phyloP scores from a whole-genome alignment of 2,888 invertebrate genomes.

The Litoditis marina region DNA sequence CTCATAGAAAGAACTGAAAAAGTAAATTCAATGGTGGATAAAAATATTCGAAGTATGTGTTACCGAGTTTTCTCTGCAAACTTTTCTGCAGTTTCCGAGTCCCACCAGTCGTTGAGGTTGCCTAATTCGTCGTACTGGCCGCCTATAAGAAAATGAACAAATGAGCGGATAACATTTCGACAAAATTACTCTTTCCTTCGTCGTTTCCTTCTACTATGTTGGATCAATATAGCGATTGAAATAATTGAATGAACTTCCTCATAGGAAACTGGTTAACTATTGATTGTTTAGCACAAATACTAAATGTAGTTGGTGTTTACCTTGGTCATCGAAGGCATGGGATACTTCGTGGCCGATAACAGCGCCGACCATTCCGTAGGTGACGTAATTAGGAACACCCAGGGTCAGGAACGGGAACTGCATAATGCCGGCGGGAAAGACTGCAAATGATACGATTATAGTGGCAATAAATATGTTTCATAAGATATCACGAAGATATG shows the following conservation, averaged over 20 bases:
- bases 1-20: too few relatives aligned
- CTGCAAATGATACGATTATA: too few relatives aligned
- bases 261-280: too few relatives aligned
- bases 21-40: too few relatives aligned
- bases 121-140: slow-evolving; percentile 56
- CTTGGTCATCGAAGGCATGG: slow-evolving; percentile 59
- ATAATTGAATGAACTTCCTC: too few relatives aligned
- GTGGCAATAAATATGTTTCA: too few relatives aligned
- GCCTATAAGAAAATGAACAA: slow-evolving; percentile 26
- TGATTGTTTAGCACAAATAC: not conserved
- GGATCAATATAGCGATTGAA: too few relatives aligned
- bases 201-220: too few relatives aligned
- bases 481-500: too few relatives aligned
- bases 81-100: slow-evolving; percentile 50
- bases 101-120: slow-evolving; percentile 61
- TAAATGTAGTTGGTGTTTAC: slow-evolving; percentile 24
- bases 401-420: slow-evolving; percentile 60
- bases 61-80: slow-evolving; percentile 50
- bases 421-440: slow-evolving; percentile 61
- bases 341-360: slow-evolving; percentile 59
- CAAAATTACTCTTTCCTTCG: too few relatives aligned
- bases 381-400: slow-evolving; percentile 52
- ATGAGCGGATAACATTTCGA: not conserved
- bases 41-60: not conserved
- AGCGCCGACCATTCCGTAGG: slow-evolving; percentile 57